Evolutionary conservation across 1,140 invertebrate genomes (phyloP), one percentile per base, ranked within the genome.

Genomic region (Aethina tumida): DNA sequence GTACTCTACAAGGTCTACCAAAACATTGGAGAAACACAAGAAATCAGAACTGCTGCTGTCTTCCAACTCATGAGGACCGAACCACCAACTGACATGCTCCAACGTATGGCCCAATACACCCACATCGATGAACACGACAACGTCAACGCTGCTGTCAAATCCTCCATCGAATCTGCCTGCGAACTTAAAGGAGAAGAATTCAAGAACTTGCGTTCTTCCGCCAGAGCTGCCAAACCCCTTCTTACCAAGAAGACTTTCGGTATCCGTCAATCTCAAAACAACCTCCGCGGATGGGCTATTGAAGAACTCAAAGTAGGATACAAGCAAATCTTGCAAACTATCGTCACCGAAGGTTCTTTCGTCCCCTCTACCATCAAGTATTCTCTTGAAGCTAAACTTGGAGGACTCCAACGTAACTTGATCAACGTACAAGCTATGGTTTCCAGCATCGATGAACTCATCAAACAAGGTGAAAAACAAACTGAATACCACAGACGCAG

Each of bases 81-180:
- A 24, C 79, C 79, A 8, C 65, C 75, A 1, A 50, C 60, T 10
- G 57, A 54, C 5, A 76, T 80, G 67, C 69, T 83, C 46, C 73
- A 77, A 58, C 63, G 67, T 24, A 78, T 84, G 70, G 80, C 80
- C 26, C 49, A 72, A 43, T 72, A 69, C 53, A 82, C 78, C 2
- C 70, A 78, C 39, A 55, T 65, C 20, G 80, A 84, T 48, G 60
- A 59, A 0, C 73, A 66, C 49, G 59, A 66, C 13, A 67, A 81
- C 16, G 77, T 84, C 0, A 73, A 68, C 36, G 64, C 74, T 26
- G 69, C 67, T 2, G 68, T 82, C 7, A 73, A 76, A 49, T 69
- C 71, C 19, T 55, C 59, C 9, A 75, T 84, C 25, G 33, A 62
- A 51, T 53, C 50, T 22, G 66, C 70, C 14, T 64, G 74, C 36